Base-by-base conservation (phyloP, 2,797 vertebrate genomes). In the Synanceia verrucosa region DNA sequence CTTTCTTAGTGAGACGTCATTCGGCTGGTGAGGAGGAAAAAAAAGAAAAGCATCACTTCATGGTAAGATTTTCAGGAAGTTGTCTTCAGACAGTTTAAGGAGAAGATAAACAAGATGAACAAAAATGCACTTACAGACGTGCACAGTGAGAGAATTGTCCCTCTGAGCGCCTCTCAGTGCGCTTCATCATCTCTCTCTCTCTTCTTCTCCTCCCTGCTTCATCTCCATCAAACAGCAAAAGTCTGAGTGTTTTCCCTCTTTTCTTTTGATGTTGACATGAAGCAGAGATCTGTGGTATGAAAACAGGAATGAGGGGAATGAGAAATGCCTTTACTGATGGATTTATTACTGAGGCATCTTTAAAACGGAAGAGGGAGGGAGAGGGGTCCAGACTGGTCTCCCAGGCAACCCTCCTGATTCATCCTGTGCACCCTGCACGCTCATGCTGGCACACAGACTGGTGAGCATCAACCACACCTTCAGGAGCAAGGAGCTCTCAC, bases 341-440 rank as follows among this genome's bases (percentile, higher is more conserved):
- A 78, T 88, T 82, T 83, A 82, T 88, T 84, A 89, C 65, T 65
- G 87, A 79, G 87, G 81, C 84, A 86, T 85, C 86, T 86, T 83
- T 78, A 84, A 87, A 82, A 65, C 43, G 47, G 65, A 46, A 19
- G 37, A 46, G 68, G 41, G 77, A 33, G 43, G 8, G 23, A 39
- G 48, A 64, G 72, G 86, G 83, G 82, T 83, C 86, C 82, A 85
- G 70, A 65, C 86, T 86, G 82, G 92, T 93, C 89, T 90, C 91
- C 91, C 82, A 87, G 92, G 91, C 89, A 92, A 92, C 92, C 82
- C 83, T 72, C 76, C 81, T 82, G 79, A 84, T 89, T 86, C 87
- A 84, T 80, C 83, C 69, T 78, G 63, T 70, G 68, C 29, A 19
- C 29, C 21, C 36, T 18, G 2, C 41, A 59, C 46, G 18, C 34